Evolutionary conservation across 2,113 vertebrate species (phyloP).

Genomic region (Uria aalge): DNA sequence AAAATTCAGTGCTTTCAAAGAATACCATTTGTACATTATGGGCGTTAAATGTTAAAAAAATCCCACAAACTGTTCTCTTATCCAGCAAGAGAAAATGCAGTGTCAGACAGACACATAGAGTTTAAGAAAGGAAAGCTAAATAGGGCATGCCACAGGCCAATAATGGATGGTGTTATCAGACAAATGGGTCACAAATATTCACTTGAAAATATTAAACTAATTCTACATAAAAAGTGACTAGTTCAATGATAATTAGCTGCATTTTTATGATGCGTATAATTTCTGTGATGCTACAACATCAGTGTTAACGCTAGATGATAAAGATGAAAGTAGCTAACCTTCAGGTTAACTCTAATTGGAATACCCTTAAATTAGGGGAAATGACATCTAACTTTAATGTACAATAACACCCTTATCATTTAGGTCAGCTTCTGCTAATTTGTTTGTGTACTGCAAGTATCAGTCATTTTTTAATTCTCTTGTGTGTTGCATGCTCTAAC

Average conservation of each 20-base stretch:
- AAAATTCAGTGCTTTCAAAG: background rate
- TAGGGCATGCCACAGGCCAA: conserved; percentile 71
- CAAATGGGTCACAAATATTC: conserved; percentile 59
- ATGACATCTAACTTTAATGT: conserved; percentile 57
- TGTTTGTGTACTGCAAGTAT: conserved; percentile 44
- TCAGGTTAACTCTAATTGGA: conserved; percentile 60
- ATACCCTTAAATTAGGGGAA: conserved; percentile 56
- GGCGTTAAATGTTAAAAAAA: background rate
- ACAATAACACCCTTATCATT: conserved; percentile 55
- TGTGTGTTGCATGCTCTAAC: background rate
- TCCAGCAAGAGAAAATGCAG: background rate
- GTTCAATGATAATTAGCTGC: conserved; percentile 42
- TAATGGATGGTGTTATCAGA: conserved; percentile 60
- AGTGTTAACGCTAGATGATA: background rate
- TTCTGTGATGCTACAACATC: background rate
- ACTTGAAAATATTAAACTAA: conserved; percentile 61
- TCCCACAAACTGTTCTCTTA: background rate
- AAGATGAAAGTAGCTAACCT: conserved; percentile 54
- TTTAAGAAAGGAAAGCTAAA: conserved; percentile 61
- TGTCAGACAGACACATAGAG: background rate
- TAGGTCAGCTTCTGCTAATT: conserved; percentile 60
- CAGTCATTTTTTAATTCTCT: conserved; percentile 18
- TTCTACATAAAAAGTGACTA: conserved; percentile 47
- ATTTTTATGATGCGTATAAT: conserved; percentile 11
- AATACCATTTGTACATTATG: background rate